phyloP scores from a whole-genome alignment of 2,888 invertebrate genomes.

The Ichneumoninae sp. region DNA sequence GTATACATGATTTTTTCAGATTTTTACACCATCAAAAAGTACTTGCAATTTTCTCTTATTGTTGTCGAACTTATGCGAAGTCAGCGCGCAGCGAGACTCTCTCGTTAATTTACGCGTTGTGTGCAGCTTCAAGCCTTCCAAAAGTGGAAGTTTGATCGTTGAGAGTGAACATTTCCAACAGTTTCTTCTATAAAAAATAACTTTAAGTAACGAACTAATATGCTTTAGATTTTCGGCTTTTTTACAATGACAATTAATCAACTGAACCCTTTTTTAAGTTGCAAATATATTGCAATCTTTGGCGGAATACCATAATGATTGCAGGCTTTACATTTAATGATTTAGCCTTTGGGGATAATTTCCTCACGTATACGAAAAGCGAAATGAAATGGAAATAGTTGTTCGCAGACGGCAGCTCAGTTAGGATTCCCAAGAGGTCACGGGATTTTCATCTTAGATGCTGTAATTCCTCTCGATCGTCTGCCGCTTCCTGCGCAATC shows the following conservation, averaged over 20 bases:
- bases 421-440: background rate
- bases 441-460: background rate
- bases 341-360: background rate
- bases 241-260: background rate
- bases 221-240: background rate
- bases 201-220: background rate
- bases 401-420: background rate
- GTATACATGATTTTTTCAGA: too few species aligned
- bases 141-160: too few species aligned
- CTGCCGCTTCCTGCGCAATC: background rate
- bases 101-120: too few species aligned
- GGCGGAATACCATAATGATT: too few species aligned
- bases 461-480: background rate
- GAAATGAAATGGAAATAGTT: background rate
- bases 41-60: too few species aligned
- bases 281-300: background rate
- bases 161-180: too few species aligned
- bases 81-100: too few species aligned
- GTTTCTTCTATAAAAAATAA: background rate
- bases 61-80: too few species aligned
- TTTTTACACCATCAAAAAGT: too few species aligned
- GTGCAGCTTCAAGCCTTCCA: too few species aligned
- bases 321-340: background rate
- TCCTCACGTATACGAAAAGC: background rate
- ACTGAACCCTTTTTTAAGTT: background rate